Evolutionary conservation across 1,140 invertebrate species (phyloP).

Genomic region (Zaprionus gabonicus): DNA sequence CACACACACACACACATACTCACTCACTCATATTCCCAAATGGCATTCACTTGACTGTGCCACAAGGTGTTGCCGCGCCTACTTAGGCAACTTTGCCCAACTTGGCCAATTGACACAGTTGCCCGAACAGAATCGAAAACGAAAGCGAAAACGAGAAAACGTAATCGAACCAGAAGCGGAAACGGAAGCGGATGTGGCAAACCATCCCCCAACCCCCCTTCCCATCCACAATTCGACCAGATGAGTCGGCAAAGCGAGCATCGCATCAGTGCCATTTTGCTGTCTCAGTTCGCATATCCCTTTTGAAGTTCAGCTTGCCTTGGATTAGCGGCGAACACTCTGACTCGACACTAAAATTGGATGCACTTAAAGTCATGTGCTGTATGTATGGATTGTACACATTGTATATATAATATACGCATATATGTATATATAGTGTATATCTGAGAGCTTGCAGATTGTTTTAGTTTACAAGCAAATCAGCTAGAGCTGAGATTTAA

Average conservation of each 20-base stretch:
- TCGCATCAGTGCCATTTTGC: too few relatives aligned
- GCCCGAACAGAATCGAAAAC: not conserved
- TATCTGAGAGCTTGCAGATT: too few relatives aligned
- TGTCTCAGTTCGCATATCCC: not conserved
- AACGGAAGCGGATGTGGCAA: too few relatives aligned
- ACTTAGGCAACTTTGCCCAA: conserved; percentile 19
- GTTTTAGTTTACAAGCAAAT: too few relatives aligned
- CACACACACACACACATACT: not conserved
- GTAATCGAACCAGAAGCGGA: conserved; percentile 1
- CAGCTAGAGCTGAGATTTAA: too few relatives aligned
- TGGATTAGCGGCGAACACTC: too few relatives aligned
- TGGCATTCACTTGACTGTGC: conserved; percentile 15
- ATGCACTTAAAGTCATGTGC: too few relatives aligned
- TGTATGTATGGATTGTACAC: too few relatives aligned
- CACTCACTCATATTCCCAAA: conserved; percentile 1
- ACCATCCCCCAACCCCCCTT: too few relatives aligned
- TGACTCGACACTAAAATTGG: too few relatives aligned
- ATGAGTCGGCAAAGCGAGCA: not conserved
- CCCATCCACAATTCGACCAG: not conserved
- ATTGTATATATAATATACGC: too few relatives aligned
- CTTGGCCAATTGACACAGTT: conserved; percentile 21
- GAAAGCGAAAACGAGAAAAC: not conserved
- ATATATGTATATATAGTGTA: too few relatives aligned
- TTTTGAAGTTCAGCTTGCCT: not conserved
- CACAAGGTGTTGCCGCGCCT: not conserved